Conservation (phyloP, 2,888 invertebrate genomes). For the Gasteruption jaculator region DNA sequence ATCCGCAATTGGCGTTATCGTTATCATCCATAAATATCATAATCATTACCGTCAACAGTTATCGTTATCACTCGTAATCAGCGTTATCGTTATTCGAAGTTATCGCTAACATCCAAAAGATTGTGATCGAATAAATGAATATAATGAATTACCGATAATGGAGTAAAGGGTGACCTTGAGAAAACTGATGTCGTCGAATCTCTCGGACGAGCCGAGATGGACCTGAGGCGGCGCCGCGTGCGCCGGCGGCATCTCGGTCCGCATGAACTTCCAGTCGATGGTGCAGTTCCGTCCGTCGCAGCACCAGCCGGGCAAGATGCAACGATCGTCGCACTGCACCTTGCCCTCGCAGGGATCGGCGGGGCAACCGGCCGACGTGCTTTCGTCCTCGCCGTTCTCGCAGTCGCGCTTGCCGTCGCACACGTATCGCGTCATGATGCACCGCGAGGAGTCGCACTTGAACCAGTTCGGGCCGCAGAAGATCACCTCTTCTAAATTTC, state of each 20-base stretch:
- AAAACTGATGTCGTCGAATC: constrained; percentile 48
- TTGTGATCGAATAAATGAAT: not conserved
- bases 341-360: constrained; percentile 52
- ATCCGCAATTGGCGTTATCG: too few relatives aligned
- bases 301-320: constrained; percentile 55
- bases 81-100: too few relatives aligned
- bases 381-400: constrained; percentile 55
- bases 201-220: too few relatives aligned
- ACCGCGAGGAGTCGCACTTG: constrained; percentile 42
- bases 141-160: constrained; percentile 42
- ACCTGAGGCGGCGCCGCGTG: too few relatives aligned
- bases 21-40: too few relatives aligned
- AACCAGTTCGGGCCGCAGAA: constrained; percentile 39
- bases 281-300: constrained; percentile 49
- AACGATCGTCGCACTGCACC: constrained; percentile 53
- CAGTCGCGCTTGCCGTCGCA: constrained; percentile 57
- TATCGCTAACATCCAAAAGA: too few relatives aligned
- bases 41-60: not conserved
- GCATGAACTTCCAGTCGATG: too few relatives aligned
- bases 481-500: constrained; percentile 26
- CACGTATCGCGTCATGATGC: constrained; percentile 53
- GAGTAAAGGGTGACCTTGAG: constrained; percentile 51
- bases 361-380: constrained; percentile 43
- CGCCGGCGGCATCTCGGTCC: too few relatives aligned
- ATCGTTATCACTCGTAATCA: not conserved